phyloP scores from a whole-genome alignment of 2,888 invertebrate genomes.

The Protodeltote pygarga region DNA sequence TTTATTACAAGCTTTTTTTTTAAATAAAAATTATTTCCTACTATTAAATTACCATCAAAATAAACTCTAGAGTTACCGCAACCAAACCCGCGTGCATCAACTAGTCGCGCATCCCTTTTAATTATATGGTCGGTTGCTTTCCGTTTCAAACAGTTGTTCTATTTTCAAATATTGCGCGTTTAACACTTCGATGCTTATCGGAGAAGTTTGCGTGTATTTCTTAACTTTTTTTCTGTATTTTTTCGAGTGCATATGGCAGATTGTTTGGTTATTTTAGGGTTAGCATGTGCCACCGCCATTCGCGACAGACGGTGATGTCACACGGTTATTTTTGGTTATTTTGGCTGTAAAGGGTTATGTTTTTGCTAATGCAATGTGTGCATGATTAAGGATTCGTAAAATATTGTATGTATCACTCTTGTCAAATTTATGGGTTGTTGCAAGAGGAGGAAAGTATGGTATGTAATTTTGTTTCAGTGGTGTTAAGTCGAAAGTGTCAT shows the following conservation, averaged over 20 bases:
- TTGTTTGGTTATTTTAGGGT: conserved; percentile 79
- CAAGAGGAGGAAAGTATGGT: background rate
- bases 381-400: conserved; percentile 42
- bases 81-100: conserved; percentile 17
- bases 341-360: conserved; percentile 71
- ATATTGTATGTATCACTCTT: conserved; percentile 38
- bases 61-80: conserved; percentile 15
- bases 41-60: background rate
- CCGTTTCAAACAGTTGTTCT: conserved; percentile 57
- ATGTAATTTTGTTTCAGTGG: no score
- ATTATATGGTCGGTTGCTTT: conserved; percentile 65
- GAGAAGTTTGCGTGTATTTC: conserved; percentile 47
- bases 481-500: no score
- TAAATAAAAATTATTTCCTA: no score
- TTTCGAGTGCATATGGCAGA: conserved; percentile 74
- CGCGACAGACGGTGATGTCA: conserved; percentile 84
- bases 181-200: conserved; percentile 64
- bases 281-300: conserved; percentile 79
- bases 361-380: conserved; percentile 55
- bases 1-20: no score
- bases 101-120: conserved; percentile 54
- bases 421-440: conserved; percentile 15
- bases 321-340: conserved; percentile 70
- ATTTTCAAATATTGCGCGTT: conserved; percentile 59
- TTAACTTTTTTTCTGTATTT: conserved; percentile 39